Evolutionary conservation across 1,140 invertebrate genomes (phyloP).

Genomic region (Drosophila baimaii): DNA sequence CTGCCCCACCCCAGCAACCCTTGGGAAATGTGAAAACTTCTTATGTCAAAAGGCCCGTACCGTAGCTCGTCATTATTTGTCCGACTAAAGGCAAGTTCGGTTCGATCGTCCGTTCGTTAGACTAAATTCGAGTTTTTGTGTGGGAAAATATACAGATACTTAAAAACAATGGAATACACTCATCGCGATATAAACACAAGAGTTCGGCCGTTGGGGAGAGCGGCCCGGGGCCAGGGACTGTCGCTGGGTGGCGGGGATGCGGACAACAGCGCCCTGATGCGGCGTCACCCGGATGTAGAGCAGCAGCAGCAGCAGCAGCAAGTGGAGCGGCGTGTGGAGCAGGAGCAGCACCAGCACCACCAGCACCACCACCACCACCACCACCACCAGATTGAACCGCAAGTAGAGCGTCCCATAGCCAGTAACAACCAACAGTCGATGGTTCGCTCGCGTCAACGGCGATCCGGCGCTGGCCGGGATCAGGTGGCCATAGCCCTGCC

Average conservation of each 20-base stretch:
- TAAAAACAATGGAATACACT: slow-evolving; percentile 14
- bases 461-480: not conserved
- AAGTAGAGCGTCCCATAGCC: not conserved
- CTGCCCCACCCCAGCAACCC: not conserved
- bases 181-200: not conserved
- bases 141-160: not conserved
- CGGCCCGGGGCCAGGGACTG: not conserved
- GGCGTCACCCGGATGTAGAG: not conserved
- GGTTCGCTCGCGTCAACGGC: not conserved
- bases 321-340: not conserved
- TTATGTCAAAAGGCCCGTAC: not conserved
- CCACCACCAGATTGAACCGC: too few species aligned
- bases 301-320: not conserved
- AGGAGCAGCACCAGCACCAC: not conserved
- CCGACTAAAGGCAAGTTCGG: not conserved
- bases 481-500: not conserved
- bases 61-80: not conserved
- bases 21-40: too few species aligned
- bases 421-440: not conserved
- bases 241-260: slow-evolving; percentile 35
- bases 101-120: slow-evolving; percentile 12
- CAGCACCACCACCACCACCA: too few species aligned
- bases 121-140: slow-evolving; percentile 32
- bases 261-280: slow-evolving; percentile 25
- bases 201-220: too few species aligned